Evolutionary conservation across 2,113 vertebrate species (phyloP).

Genomic region (Barnardius zonarius): DNA sequence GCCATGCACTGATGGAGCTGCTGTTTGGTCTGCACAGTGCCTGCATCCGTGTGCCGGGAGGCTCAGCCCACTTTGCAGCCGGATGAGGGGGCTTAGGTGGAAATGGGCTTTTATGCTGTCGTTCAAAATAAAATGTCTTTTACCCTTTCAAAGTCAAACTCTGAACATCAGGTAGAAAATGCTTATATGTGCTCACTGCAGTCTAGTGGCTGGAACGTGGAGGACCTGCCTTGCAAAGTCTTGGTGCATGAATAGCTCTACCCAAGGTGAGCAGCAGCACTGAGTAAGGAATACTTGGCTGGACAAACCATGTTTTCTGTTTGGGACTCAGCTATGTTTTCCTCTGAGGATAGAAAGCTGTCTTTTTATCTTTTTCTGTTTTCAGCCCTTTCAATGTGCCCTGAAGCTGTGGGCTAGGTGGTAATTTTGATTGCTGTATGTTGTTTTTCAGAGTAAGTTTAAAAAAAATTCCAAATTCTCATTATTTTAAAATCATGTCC

Average conservation of each 20-base stretch:
- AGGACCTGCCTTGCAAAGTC: not conserved
- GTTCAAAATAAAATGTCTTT: conserved; percentile 33
- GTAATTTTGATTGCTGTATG: not conserved
- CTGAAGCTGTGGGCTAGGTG: not conserved
- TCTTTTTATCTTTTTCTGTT: not conserved
- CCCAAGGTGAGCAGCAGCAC: not conserved
- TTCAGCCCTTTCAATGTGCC: accelerated
- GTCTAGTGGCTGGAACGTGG: not conserved
- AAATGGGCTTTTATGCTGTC: conserved; percentile 12
- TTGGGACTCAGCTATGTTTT: not conserved
- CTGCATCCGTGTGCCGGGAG: not conserved
- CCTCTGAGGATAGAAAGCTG: not conserved
- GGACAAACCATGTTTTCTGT: not conserved
- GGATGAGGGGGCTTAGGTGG: not conserved
- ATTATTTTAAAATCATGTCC: conserved; percentile 26
- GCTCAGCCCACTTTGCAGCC: not conserved
- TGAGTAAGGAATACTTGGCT: not conserved
- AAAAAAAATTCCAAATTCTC: not conserved
- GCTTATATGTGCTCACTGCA: accelerated
- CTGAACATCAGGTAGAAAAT: not conserved
- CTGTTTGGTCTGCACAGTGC: not conserved
- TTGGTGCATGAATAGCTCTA: not conserved
- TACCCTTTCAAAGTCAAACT: not conserved
- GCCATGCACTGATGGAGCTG: not conserved
- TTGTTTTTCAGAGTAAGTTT: not conserved